phyloP scores from a whole-genome alignment of 2,113 vertebrate genomes.

The Rhinopomastus cyanomelas region DNA sequence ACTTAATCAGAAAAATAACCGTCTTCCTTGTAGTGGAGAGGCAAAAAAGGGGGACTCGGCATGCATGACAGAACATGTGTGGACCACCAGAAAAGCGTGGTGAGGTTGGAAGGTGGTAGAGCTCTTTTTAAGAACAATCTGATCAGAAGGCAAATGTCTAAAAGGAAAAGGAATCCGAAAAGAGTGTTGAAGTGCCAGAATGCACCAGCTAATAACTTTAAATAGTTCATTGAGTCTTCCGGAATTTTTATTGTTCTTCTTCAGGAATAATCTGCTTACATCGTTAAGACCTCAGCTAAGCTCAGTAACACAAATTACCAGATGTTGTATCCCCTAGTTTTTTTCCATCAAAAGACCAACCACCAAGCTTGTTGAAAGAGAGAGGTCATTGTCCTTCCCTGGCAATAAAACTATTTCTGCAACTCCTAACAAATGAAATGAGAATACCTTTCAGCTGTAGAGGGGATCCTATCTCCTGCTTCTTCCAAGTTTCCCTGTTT shows the following conservation, averaged over 20 bases:
- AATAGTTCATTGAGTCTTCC: slow-evolving; percentile 84
- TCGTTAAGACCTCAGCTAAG: slow-evolving; percentile 91
- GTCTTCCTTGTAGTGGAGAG: slow-evolving; percentile 61
- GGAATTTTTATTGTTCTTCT: slow-evolving; percentile 84
- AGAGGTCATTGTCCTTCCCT: slow-evolving; percentile 81
- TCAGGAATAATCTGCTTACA: slow-evolving; percentile 97
- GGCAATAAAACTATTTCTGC: slow-evolving; percentile 90
- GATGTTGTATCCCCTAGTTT: slow-evolving; percentile 88
- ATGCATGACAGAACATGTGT: slow-evolving; percentile 66
- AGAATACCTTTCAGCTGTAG: slow-evolving; percentile 83
- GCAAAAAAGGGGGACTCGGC: slow-evolving; percentile 28
- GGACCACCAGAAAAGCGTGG: slow-evolving; percentile 76
- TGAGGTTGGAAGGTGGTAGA: slow-evolving; percentile 64
- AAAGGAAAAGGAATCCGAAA: slow-evolving; percentile 75
- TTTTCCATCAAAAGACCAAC: slow-evolving; percentile 84
- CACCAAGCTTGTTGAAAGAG: slow-evolving; percentile 85
- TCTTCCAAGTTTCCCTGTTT: slow-evolving; percentile 76
- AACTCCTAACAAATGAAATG: slow-evolving; percentile 88
- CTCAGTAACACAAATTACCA: slow-evolving; percentile 96
- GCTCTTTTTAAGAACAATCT: slow-evolving; percentile 74
- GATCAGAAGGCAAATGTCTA: slow-evolving; percentile 73
- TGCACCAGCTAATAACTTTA: slow-evolving; percentile 81
- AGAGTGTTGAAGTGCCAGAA: slow-evolving; percentile 75
- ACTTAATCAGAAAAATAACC: slow-evolving; percentile 83
- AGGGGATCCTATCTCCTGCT: slow-evolving; percentile 79